Conservation (phyloP, 2,797 vertebrate genomes). For the Cuniculus paca region DNA sequence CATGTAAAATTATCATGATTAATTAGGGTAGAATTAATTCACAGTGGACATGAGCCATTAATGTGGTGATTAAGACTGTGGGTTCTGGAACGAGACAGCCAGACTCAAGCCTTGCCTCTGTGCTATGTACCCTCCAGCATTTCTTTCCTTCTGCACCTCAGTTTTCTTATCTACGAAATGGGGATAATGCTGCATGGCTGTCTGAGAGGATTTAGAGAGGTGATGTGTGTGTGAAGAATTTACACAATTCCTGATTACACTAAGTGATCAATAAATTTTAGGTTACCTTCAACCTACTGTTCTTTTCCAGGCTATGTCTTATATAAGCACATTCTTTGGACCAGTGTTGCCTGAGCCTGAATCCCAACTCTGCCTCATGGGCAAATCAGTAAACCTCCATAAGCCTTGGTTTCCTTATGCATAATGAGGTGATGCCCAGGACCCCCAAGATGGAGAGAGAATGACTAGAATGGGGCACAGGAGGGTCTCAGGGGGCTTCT, state of each 20-base stretch:
- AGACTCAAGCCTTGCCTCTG: constrained; percentile 36
- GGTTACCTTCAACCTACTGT: not conserved
- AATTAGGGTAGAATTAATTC: constrained; percentile 72
- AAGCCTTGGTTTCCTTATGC: not conserved
- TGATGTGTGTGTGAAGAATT: not conserved
- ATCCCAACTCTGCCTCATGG: not conserved
- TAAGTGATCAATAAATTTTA: not conserved
- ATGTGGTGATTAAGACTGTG: not conserved
- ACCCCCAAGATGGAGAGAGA: not conserved
- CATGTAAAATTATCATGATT: constrained; percentile 69
- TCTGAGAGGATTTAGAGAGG: not conserved
- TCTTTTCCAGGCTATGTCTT: not conserved
- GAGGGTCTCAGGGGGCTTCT: not conserved
- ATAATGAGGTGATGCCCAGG: not conserved
- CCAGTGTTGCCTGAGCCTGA: not conserved
- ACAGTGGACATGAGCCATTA: constrained; percentile 67
- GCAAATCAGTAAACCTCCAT: not conserved
- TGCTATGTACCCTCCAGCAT: not conserved
- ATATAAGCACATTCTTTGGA: not conserved
- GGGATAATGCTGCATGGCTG: not conserved
- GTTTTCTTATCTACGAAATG: constrained; percentile 51
- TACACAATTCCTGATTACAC: not conserved
- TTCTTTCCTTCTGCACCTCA: constrained; percentile 29
- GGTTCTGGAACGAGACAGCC: constrained; percentile 31
- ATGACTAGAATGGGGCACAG: not conserved